phyloP scores from a whole-genome alignment of 2,888 invertebrate genomes.

The Drosophila mettleri region DNA sequence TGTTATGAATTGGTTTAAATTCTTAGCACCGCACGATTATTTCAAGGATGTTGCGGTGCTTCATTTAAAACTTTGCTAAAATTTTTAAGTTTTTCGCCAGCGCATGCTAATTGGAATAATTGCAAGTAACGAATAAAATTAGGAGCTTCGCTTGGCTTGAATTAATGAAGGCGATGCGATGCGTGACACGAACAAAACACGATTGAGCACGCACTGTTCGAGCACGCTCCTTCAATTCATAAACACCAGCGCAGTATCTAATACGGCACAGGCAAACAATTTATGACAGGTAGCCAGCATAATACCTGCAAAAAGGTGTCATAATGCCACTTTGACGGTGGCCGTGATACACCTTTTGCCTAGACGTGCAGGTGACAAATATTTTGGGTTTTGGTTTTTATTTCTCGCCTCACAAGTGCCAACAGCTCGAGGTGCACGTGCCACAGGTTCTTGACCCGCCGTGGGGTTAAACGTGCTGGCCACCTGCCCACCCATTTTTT shows the following conservation, averaged over 20 bases:
- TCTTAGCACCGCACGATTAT: conserved; percentile 25
- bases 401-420: conserved; percentile 41
- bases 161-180: conserved; percentile 8
- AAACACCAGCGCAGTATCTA: not conserved
- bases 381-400: conserved; percentile 14
- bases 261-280: conserved; percentile 4
- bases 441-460: conserved; percentile 56
- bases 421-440: conserved; percentile 31
- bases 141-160: conserved; percentile 9
- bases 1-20: conserved; percentile 6
- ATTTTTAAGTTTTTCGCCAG: conserved; percentile 19
- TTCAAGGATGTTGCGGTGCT: conserved; percentile 22
- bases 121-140: conserved; percentile 14
- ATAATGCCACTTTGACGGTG: conserved; percentile 51
- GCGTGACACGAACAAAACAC: conserved; percentile 7
- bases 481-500: conserved; percentile 31
- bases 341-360: conserved; percentile 51
- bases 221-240: not conserved
- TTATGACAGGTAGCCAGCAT: conserved; percentile 33
- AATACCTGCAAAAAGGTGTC: conserved; percentile 41
- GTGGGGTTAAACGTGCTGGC: conserved; percentile 38
- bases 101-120: conserved; percentile 47
- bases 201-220: not conserved
- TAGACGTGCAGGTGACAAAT: conserved; percentile 23
- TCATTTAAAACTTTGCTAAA: conserved; percentile 38